Evolutionary conservation across 2,113 vertebrate genomes (phyloP).

Genomic region (Rhea pennata): DNA sequence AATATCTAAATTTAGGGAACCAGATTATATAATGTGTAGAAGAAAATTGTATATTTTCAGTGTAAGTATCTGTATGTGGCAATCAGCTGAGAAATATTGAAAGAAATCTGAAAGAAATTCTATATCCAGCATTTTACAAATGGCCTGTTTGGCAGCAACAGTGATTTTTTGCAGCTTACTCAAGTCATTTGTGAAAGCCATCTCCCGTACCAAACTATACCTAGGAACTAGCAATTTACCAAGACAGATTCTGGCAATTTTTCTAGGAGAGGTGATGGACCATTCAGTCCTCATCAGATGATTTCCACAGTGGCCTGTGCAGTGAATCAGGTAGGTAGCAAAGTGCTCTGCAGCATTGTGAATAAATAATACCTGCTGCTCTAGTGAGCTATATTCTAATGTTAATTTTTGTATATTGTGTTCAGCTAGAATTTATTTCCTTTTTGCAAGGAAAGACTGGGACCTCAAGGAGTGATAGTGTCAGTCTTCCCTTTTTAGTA

Average conservation of each 20-base stretch:
- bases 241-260: not conserved
- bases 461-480: not conserved
- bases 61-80: not conserved
- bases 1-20: not conserved
- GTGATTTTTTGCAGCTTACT: not conserved
- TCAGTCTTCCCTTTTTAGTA: not conserved
- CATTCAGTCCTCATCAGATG: not conserved
- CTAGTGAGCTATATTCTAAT: not conserved
- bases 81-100: not conserved
- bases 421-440: not conserved
- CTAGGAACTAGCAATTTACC: not conserved
- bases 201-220: not conserved
- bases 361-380: not conserved
- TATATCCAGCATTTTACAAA: not conserved
- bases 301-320: not conserved
- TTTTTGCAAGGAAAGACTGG: not conserved
- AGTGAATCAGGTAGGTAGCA: not conserved
- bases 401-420: rapidly evolving
- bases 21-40: not conserved
- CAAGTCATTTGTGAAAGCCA: not conserved
- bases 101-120: not conserved
- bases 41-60: not conserved
- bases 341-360: not conserved
- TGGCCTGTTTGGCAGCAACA: not conserved
- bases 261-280: not conserved